Evolutionary conservation across 2,888 invertebrate species (phyloP).

Genomic region (Xanthorhoe designata): DNA sequence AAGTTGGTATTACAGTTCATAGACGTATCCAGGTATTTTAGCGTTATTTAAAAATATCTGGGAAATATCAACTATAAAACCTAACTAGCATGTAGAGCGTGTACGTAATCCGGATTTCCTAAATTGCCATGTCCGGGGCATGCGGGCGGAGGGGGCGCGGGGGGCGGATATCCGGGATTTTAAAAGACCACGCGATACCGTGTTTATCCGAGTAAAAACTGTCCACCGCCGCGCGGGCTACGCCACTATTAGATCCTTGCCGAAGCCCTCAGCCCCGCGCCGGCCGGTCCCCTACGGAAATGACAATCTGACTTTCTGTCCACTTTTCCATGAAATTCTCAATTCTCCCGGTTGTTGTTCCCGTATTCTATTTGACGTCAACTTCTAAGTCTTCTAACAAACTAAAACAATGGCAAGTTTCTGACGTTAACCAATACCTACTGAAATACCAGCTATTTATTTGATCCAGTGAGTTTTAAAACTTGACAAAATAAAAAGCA

Average conservation of each 20-base stretch:
- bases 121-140: slow-evolving; percentile 26
- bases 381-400: slow-evolving; percentile 1
- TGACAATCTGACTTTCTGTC: slow-evolving; percentile 9
- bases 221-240: slow-evolving; percentile 25
- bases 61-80: slow-evolving; percentile 8
- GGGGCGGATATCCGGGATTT: slow-evolving; percentile 39
- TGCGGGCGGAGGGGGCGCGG: slow-evolving; percentile 1
- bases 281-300: slow-evolving; percentile 3
- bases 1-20: too few species aligned
- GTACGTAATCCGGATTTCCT: slow-evolving; percentile 44
- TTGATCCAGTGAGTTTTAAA: slow-evolving; percentile 8
- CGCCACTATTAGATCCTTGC: slow-evolving; percentile 28
- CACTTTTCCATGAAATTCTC: not conserved
- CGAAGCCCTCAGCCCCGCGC: not conserved
- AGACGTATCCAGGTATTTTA: too few species aligned
- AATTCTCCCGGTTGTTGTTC: not conserved
- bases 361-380: not conserved
- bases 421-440: not conserved
- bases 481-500: slow-evolving; percentile 28
- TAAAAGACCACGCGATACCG: slow-evolving; percentile 37
- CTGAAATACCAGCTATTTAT: slow-evolving; percentile 2
- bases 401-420: slow-evolving; percentile 1
- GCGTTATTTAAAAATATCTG: not conserved
- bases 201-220: slow-evolving; percentile 37
- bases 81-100: slow-evolving; percentile 29